Evolutionary conservation across 2,888 invertebrate genomes (phyloP).

Genomic region (Drosophila trichaetosa): DNA sequence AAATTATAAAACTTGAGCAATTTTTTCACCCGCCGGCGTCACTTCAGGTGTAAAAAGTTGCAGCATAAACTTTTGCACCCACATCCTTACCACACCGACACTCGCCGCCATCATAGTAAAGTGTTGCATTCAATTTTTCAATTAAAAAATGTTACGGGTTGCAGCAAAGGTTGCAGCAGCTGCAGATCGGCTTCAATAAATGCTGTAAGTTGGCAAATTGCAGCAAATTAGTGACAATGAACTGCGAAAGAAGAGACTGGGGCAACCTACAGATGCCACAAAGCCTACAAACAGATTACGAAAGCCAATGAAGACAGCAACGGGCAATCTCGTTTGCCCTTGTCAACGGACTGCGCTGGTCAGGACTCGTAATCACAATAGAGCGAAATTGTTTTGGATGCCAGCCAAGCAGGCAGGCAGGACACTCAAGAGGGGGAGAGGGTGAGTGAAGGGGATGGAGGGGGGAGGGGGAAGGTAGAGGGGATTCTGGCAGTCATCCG

Average conservation of each 20-base stretch:
- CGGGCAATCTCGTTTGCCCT: constrained; percentile 22
- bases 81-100: not conserved
- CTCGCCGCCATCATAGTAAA: constrained; percentile 3
- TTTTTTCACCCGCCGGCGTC: constrained; percentile 42
- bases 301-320: constrained; percentile 47
- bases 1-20: constrained; percentile 76
- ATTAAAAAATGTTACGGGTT: constrained; percentile 49
- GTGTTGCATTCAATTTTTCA: constrained; percentile 70
- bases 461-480: not conserved
- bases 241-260: constrained; percentile 13
- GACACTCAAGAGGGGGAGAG: no score
- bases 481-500: constrained; percentile 8
- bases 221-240: constrained; percentile 54
- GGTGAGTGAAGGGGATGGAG: no score
- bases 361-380: constrained; percentile 66
- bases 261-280: not conserved
- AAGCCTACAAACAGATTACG: constrained; percentile 50
- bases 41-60: constrained; percentile 74
- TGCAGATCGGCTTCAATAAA: constrained; percentile 34
- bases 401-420: constrained; percentile 48
- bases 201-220: constrained; percentile 48
- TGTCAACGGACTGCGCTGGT: constrained; percentile 24
- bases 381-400: constrained; percentile 78
- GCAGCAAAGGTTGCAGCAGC: constrained; percentile 4
- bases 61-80: constrained; percentile 51